phyloP scores from a whole-genome alignment of 2,888 invertebrate genomes.

The Apotomis betuletana region DNA sequence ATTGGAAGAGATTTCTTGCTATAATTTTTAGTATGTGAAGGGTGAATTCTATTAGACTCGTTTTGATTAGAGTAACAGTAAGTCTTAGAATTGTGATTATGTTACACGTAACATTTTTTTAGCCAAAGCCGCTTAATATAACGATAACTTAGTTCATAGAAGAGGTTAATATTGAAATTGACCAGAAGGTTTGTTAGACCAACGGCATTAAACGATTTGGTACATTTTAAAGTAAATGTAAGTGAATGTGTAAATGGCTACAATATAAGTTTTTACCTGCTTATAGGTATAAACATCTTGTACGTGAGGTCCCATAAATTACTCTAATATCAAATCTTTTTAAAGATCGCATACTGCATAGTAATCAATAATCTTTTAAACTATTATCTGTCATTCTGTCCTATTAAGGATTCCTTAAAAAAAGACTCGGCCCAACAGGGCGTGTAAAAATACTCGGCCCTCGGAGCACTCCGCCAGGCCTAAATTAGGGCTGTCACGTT shows the following conservation, averaged over 20 bases:
- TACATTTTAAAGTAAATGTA: too few species aligned
- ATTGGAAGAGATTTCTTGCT: constrained; percentile 30
- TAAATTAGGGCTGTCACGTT: constrained; percentile 19
- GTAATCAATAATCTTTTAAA: constrained; percentile 4
- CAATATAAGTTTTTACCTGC: too few species aligned
- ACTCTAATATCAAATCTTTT: too few species aligned
- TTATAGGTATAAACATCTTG: too few species aligned
- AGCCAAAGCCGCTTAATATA: too few species aligned
- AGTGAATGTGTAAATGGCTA: too few species aligned
- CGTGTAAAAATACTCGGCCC: constrained; percentile 29
- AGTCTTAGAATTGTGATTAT: not conserved
- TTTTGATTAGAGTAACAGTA: not conserved
- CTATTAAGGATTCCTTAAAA: constrained; percentile 24
- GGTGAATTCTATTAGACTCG: constrained; percentile 23
- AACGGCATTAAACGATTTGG: too few species aligned
- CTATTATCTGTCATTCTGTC: not conserved
- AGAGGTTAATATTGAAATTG: too few species aligned
- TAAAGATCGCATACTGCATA: constrained; percentile 1
- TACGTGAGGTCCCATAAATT: too few species aligned
- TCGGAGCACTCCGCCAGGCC: constrained; percentile 6
- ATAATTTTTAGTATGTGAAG: constrained; percentile 27
- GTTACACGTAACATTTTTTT: too few species aligned
- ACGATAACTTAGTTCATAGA: too few species aligned
- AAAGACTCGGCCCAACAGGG: constrained; percentile 26
- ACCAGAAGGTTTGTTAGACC: too few species aligned